A percentile compares a stretch with the other conserved stretches of the same genome.
These are phyloP conservation scores for Poecilia gillii DNA, from an alignment of 2,797 vertebrate genomes.

Conservation along the genomic window DNA sequence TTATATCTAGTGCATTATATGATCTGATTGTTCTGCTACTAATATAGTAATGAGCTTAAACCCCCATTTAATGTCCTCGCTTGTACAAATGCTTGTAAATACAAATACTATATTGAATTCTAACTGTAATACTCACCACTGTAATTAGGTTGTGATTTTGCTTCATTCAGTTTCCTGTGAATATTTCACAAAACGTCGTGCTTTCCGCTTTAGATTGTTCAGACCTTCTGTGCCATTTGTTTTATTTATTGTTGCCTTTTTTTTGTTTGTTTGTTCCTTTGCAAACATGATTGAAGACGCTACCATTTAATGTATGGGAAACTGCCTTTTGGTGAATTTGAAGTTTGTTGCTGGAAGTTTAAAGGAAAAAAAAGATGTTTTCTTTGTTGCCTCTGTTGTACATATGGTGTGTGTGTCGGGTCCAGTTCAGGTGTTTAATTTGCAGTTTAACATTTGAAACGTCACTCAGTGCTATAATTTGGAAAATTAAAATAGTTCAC, in stretches of 20 bases:
- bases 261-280: slow-evolving; percentile 29
- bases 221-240: slow-evolving; percentile 76
- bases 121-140: slow-evolving; percentile 75
- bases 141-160: slow-evolving; percentile 66
- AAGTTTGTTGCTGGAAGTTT: slow-evolving; percentile 61
- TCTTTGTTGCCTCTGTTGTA: slow-evolving; percentile 69
- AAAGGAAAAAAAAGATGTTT: slow-evolving; percentile 41
- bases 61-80: slow-evolving; percentile 59
- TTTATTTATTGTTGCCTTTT: slow-evolving; percentile 81
- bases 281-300: slow-evolving; percentile 74
- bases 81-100: slow-evolving; percentile 81
- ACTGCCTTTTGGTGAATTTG: slow-evolving; percentile 73
- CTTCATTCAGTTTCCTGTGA: slow-evolving; percentile 63
- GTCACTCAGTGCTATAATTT: slow-evolving; percentile 43
- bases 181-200: slow-evolving; percentile 64
- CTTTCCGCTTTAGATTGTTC: slow-evolving; percentile 69
- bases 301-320: slow-evolving; percentile 63
- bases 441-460: slow-evolving; percentile 55
- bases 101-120: slow-evolving; percentile 82
- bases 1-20: slow-evolving; percentile 77
- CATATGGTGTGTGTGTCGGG: slow-evolving; percentile 64
- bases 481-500: slow-evolving; percentile 43
- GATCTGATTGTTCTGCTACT: slow-evolving; percentile 76
- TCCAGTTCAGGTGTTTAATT: slow-evolving; percentile 66
- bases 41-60: slow-evolving; percentile 59